A percentile compares a stretch with the other conserved stretches of the same genome.
phyloP scores from a whole-genome alignment of 2,888 invertebrate genomes.

The Trissolcus japonicus region DNA sequence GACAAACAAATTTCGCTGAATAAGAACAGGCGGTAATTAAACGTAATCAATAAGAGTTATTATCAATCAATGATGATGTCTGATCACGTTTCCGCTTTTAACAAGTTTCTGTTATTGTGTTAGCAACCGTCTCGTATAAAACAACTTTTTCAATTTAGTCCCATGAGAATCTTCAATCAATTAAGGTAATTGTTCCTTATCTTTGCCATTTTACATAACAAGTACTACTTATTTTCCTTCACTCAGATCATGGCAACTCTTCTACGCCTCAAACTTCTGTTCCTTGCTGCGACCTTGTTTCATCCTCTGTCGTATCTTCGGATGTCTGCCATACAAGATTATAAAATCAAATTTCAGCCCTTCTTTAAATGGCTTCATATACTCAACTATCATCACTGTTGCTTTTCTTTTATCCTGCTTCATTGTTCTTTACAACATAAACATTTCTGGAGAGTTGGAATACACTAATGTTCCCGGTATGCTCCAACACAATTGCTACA shows the following conservation, averaged over 20 bases:
- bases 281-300: constrained; percentile 61
- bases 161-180: too few species aligned
- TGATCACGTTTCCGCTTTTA: too few species aligned
- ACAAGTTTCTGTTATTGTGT: too few species aligned
- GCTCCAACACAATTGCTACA: constrained; percentile 62
- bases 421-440: constrained; percentile 52
- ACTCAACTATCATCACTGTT: constrained; percentile 54
- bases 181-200: too few species aligned
- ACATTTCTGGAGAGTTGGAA: constrained; percentile 43
- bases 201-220: too few species aligned
- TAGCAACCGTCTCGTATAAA: too few species aligned
- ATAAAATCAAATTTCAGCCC: constrained; percentile 46
- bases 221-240: too few species aligned
- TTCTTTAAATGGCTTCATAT: constrained; percentile 59
- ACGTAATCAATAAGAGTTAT: too few species aligned
- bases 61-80: too few species aligned
- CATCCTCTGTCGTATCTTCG: constrained; percentile 59
- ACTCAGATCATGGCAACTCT: constrained; percentile 32
- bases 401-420: constrained; percentile 2
- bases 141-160: too few species aligned
- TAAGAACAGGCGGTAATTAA: too few species aligned
- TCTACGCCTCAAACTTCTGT: constrained; percentile 69
- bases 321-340: constrained; percentile 63
- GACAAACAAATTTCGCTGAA: too few species aligned
- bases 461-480: constrained; percentile 58